Evolutionary conservation across 2,113 vertebrate species (phyloP), one percentile per base, ranked within the genome.

Genomic region (Mustelus asterias): DNA sequence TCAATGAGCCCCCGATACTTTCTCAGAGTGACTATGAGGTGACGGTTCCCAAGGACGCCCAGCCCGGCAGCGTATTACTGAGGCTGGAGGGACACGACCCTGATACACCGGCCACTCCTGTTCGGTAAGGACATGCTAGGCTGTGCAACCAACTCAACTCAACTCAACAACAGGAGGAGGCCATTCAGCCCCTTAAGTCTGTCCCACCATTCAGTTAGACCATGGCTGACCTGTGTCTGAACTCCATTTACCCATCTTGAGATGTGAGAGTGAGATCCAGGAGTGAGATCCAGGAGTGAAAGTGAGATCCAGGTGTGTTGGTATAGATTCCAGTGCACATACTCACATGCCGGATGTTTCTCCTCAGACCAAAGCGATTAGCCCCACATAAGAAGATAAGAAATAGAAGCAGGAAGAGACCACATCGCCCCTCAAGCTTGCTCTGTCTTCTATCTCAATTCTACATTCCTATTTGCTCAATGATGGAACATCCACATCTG

Each of bases 1-100:
- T 98, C 41, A 98, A 98, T 0, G 98, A 98, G 96, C 97, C 98
- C 37, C 98, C 98, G 0, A 96, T 97, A 96, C 96, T 98, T 94
- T 97, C 97, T 48, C 97, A 98, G 96, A 97, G 97, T 65, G 97
- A 97, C 92, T 98, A 98, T 70, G 98, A 98, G 96, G 97, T 98
- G 96, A 98, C 97, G 0, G 97, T 98, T 96, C 97, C 97, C 96
- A 97, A 97, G 90, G 98, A 97, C 1, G 97, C 97, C 72, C 97
- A 97, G 96, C 97, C 97, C 16, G 98, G 98, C 0, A 96, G 97
- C 3, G 97, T 98, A 22, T 97, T 98, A 24, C 97, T 98, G 96
- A 98, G 97, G 29, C 97, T 98, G 88, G 96, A 97, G 76, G 98
- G 97, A 54, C 97, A 97, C 0, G 98, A 98, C 96, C 98, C 98